Percentiles rank a stretch among this genome's conserved stretches.
These are phyloP conservation scores for Meiosimyza platycephala DNA, from an alignment of 2,888 invertebrate species.

Conservation along the genomic window DNA sequence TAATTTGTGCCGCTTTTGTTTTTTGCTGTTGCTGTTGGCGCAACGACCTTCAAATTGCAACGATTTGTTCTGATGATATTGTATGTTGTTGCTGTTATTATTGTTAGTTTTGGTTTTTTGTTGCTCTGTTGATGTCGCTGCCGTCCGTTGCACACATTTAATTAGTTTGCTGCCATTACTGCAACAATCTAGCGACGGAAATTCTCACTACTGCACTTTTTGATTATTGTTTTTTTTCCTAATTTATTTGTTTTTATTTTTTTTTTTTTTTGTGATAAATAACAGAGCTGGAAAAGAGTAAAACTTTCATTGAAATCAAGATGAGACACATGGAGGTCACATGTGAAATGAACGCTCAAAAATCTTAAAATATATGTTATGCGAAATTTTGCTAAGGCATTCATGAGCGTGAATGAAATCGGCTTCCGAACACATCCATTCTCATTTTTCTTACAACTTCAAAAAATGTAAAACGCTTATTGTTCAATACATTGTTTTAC, in stretches of 20 bases:
- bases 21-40: slow-evolving; percentile 39
- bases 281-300: background rate
- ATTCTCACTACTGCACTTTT: slow-evolving; percentile 55
- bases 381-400: no score
- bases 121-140: slow-evolving; percentile 21
- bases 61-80: slow-evolving; percentile 18
- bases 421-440: no score
- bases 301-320: background rate
- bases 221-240: background rate
- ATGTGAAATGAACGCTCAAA: no score
- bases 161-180: slow-evolving; percentile 39
- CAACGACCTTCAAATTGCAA: slow-evolving; percentile 25
- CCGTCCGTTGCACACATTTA: slow-evolving; percentile 30
- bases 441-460: no score
- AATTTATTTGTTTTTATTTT: background rate
- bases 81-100: slow-evolving; percentile 40
- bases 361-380: no score
- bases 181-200: slow-evolving; percentile 48
- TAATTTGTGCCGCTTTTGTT: slow-evolving; percentile 52
- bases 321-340: background rate
- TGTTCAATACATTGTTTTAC: no score
- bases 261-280: background rate
- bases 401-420: no score
- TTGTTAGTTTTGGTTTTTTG: slow-evolving; percentile 39
- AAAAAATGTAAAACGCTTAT: no score